These are phyloP conservation scores for Dicyrtomina minuta DNA, from an alignment of 2,888 invertebrate genomes.

Conservation along the genomic window DNA sequence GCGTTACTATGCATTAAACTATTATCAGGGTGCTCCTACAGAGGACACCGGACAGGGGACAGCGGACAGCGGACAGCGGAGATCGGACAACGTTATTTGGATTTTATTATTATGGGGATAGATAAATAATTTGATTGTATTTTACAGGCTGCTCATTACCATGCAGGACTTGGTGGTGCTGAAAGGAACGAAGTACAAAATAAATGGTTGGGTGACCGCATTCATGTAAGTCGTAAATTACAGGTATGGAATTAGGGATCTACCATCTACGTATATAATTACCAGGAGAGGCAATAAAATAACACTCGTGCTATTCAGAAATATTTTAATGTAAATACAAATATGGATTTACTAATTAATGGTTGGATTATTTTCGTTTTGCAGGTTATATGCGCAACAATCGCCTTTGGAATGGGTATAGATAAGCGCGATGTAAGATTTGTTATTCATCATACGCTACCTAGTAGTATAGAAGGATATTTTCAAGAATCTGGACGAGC, in stretches of 20 bases:
- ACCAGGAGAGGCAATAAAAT: not conserved
- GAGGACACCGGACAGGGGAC: too few species aligned
- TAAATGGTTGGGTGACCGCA: constrained; percentile 80
- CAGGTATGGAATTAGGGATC: too few species aligned
- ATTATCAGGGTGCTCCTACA: too few species aligned
- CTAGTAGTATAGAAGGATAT: constrained; percentile 94
- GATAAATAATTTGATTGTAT: too few species aligned
- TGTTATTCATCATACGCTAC: constrained; percentile 89
- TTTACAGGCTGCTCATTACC: constrained; percentile 81
- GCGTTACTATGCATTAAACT: too few species aligned
- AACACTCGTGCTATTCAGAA: too few species aligned
- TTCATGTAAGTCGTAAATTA: constrained; percentile 65
- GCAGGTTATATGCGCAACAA: constrained; percentile 87
- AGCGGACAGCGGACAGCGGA: too few species aligned
- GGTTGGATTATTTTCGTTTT: not conserved
- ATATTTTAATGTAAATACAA: not conserved
- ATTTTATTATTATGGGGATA: too few species aligned
- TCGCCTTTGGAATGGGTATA: constrained; percentile 99
- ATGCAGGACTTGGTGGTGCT: constrained; percentile 79
- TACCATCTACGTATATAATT: too few species aligned
- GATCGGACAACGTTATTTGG: too few species aligned
- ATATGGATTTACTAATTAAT: too few species aligned
- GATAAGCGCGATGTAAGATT: constrained; percentile 89
- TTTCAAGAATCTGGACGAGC: constrained; percentile 98
- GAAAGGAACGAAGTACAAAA: constrained; percentile 73